Evolutionary conservation across 2,888 invertebrate species (phyloP), one percentile per base, ranked within the genome.

Genomic region (Melikaiella ostensackeni): DNA sequence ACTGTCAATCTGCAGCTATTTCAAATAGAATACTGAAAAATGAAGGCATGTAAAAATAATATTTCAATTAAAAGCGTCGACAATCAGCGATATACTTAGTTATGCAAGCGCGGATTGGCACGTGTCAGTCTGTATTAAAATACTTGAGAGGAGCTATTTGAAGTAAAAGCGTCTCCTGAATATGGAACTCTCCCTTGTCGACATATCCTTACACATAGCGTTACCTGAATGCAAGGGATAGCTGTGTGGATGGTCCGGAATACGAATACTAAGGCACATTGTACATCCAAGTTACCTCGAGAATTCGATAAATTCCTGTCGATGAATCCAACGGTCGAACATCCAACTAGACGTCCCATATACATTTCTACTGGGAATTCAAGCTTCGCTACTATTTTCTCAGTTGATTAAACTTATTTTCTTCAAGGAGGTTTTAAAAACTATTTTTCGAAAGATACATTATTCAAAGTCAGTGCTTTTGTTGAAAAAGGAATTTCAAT

Each of bases 281-380:
- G 42, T 42, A 66, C 38, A 64, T 64, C 42, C 57, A 21, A 24
- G 57, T 24, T 57, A 59, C 73, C 73, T 76, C 76, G 73, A 62
- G 74, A 79, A 81, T 79, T 62, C 81, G 64, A 79, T 81, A 77
- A 81, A 79, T 81, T 79, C 77, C 73, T 77, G 75, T 21, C 78
- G 74, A 77, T 78, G 77, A 80, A 80, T 80, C 64, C 57, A 35
- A 78, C 77, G 75, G 73, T 77, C 76, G 63, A 75, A 66, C 76
- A 77, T 81, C 57, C 61, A 64, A 76, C 76, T 79, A 74, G 24
- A 21, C 76, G 21, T 77, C 62, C 75, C 35, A 30, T 35, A 55
- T 77, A 77, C 42, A 13, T 77, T 77, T 77, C 75, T 75, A 74
- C 73, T 75, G 64, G 74, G 75, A 75, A 79, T 78, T 77, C 70